These are phyloP conservation scores for Hylaeus anthracinus DNA, from an alignment of 1,140 invertebrate species.

Conservation along the genomic window DNA sequence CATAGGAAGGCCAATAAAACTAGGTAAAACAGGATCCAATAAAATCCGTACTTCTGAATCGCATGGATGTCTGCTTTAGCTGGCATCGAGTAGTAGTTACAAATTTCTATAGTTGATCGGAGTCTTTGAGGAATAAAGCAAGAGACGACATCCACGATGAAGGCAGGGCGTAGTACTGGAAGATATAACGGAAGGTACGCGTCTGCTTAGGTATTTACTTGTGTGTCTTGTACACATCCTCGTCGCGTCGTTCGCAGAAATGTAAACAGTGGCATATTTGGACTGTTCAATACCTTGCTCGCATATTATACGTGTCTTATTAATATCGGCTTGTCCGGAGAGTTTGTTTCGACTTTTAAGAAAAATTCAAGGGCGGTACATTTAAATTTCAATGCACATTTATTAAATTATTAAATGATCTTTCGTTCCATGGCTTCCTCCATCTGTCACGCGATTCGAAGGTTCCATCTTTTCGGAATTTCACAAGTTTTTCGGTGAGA, in stretches of 20 bases:
- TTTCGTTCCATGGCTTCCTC: too few species aligned
- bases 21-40: constrained; percentile 53
- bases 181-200: constrained; percentile 13
- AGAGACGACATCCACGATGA: constrained; percentile 20
- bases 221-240: background rate
- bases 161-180: background rate
- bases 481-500: too few species aligned
- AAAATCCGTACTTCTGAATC: constrained; percentile 60
- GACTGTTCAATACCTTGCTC: background rate
- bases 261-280: constrained; percentile 17
- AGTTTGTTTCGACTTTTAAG: too few species aligned
- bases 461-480: too few species aligned
- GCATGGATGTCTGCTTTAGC: constrained; percentile 45
- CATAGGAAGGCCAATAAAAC: constrained; percentile 56
- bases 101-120: constrained; percentile 63
- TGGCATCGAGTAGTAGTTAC: constrained; percentile 59
- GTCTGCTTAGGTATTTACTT: constrained; percentile 21
- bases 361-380: too few species aligned
- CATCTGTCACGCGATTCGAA: too few species aligned
- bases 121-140: constrained; percentile 58
- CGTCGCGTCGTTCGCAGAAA: constrained; percentile 3
- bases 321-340: background rate
- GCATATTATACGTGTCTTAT: constrained; percentile 3
- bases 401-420: too few species aligned
- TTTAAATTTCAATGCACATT: too few species aligned